These are phyloP conservation scores for Brachyrhaphis roseni DNA, from an alignment of 2,797 vertebrate genomes.

Conservation along the genomic window DNA sequence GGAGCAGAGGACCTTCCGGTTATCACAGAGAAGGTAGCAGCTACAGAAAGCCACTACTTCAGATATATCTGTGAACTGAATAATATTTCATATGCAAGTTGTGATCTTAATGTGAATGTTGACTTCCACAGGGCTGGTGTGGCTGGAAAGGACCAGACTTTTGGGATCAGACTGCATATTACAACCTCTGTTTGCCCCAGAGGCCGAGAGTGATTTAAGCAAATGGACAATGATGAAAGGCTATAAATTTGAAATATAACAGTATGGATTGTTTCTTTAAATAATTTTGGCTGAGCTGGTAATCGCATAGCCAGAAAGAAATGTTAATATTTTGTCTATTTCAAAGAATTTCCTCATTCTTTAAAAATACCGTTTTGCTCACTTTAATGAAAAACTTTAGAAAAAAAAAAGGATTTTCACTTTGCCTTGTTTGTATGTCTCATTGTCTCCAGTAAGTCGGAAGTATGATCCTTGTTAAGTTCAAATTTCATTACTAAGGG, in stretches of 20 bases:
- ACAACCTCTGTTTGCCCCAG: constrained; percentile 96
- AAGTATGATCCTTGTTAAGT: too few relatives aligned
- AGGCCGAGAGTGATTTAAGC: constrained; percentile 86
- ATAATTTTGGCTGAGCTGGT: background rate
- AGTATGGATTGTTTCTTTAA: background rate
- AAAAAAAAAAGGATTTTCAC: background rate
- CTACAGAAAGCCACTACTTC: background rate
- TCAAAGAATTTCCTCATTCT: background rate
- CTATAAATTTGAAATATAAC: background rate
- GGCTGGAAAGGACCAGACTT: constrained; percentile 96
- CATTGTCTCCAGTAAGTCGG: background rate
- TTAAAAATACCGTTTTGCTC: background rate
- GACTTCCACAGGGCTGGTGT: constrained; percentile 89
- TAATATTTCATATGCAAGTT: background rate
- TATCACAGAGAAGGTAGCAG: constrained; percentile 90
- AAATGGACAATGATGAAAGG: background rate
- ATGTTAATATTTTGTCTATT: constrained; percentile 1
- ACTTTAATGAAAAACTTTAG: background rate
- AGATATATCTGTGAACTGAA: background rate
- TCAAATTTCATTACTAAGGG: background rate
- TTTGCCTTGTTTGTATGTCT: background rate
- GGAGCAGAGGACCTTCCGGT: constrained; percentile 91
- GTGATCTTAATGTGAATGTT: constrained; percentile 11
- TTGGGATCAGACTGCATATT: constrained; percentile 94
- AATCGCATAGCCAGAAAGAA: constrained; percentile 1